A percentile compares a stretch with the other conserved stretches of the same genome.
Evolutionary conservation across 2,888 invertebrate species (phyloP).

Genomic region (Junonia oenone): DNA sequence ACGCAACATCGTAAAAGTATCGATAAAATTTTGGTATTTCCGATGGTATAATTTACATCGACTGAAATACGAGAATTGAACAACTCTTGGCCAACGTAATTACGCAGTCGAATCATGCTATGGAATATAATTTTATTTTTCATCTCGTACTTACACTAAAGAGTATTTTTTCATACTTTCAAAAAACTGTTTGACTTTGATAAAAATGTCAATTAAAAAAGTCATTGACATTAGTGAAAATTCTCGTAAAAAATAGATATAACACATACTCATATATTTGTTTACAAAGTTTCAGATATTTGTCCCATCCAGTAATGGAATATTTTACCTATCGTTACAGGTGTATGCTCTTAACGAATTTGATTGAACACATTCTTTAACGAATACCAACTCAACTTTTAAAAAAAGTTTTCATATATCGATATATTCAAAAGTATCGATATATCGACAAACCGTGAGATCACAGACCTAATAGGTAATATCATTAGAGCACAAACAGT

Average conservation of each 20-base stretch:
- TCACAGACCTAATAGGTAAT: not conserved
- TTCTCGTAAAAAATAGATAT: too few species aligned
- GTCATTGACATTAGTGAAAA: too few species aligned
- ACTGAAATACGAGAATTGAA: constrained; percentile 19
- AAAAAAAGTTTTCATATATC: too few species aligned
- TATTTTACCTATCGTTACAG: too few species aligned
- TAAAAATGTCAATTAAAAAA: too few species aligned
- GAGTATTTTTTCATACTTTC: not conserved
- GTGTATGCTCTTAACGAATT: too few species aligned
- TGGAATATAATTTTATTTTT: not conserved
- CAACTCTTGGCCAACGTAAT: constrained; percentile 24
- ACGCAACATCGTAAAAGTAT: not conserved
- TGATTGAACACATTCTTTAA: too few species aligned
- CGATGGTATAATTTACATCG: constrained; percentile 6
- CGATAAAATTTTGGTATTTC: not conserved
- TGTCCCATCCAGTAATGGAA: too few species aligned
- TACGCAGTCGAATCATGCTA: constrained; percentile 6
- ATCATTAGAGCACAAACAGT: constrained; percentile 3
- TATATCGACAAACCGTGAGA: not conserved
- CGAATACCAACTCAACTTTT: not conserved
- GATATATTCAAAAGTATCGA: not conserved
- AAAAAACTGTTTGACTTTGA: too few species aligned
- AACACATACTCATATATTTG: too few species aligned
- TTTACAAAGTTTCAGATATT: too few species aligned
- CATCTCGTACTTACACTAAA: too few species aligned